These are phyloP conservation scores for Spisula solida DNA, from an alignment of 2,888 invertebrate species.

Conservation along the genomic window DNA sequence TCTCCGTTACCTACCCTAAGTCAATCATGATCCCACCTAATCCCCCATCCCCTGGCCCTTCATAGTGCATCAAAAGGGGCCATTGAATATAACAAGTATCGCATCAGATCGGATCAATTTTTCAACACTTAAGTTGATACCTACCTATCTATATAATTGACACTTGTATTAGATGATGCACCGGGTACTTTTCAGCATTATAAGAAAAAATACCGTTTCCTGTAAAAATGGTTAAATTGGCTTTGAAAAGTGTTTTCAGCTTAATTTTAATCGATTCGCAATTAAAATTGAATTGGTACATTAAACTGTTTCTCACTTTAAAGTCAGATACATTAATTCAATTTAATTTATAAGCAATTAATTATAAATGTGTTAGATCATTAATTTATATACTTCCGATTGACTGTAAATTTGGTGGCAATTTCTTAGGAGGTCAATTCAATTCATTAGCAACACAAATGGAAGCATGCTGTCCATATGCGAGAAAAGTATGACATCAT, in stretches of 20 bases:
- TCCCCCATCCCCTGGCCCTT: slow-evolving; percentile 43
- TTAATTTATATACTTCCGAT: slow-evolving; percentile 1
- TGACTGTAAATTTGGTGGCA: not conserved
- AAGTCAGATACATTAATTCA: too few species aligned
- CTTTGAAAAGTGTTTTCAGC: not conserved
- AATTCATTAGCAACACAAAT: too few species aligned
- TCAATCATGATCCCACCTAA: slow-evolving; percentile 47
- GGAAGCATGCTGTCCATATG: too few species aligned
- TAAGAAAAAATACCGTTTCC: not conserved
- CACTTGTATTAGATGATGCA: slow-evolving; percentile 25
- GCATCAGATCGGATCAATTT: slow-evolving; percentile 68
- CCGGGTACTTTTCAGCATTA: not conserved
- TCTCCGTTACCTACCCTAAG: slow-evolving; percentile 23
- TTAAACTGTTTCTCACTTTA: not conserved
- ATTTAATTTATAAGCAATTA: too few species aligned
- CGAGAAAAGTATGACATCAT: too few species aligned
- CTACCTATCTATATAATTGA: slow-evolving; percentile 33
- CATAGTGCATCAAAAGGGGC: not conserved
- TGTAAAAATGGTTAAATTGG: not conserved
- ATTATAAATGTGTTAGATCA: not conserved
- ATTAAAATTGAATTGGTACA: not conserved
- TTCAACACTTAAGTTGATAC: slow-evolving; percentile 62
- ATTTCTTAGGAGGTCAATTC: too few species aligned
- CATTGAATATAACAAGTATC: slow-evolving; percentile 13
- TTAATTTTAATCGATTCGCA: not conserved